Evolutionary conservation across 2,113 vertebrate genomes (phyloP).

Genomic region (Lucifuga dentata): DNA sequence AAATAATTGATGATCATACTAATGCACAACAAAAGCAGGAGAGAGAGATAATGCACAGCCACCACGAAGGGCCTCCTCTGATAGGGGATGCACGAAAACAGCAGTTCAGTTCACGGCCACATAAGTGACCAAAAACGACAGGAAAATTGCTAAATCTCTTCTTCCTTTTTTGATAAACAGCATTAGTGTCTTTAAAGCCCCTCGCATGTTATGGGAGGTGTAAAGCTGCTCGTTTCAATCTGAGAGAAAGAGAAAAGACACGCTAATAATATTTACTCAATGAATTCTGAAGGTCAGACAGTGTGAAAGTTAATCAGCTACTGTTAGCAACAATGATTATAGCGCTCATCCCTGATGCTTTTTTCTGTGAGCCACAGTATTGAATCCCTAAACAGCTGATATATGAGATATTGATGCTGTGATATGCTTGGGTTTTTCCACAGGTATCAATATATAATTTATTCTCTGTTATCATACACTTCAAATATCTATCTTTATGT

Average conservation of each 20-base stretch:
- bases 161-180: no score
- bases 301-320: conserved; percentile 6
- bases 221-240: not conserved
- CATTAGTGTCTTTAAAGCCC: no score
- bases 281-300: not conserved
- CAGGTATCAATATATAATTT: conserved; percentile 26
- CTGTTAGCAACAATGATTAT: not conserved
- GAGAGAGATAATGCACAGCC: no score
- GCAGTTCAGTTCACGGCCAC: no score
- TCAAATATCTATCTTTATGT: not conserved
- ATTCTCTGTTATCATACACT: conserved; percentile 21
- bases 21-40: no score
- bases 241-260: not conserved
- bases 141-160: no score
- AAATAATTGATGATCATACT: no score
- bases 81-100: no score
- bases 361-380: not conserved
- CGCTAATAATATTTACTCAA: not conserved
- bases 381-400: conserved; percentile 11
- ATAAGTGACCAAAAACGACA: no score
- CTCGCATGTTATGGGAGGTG: no score
- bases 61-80: no score
- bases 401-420: conserved; percentile 16
- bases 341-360: not conserved
- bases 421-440: not conserved